Conservation (phyloP, 2,888 invertebrate species). For the Homarus gammarus region DNA sequence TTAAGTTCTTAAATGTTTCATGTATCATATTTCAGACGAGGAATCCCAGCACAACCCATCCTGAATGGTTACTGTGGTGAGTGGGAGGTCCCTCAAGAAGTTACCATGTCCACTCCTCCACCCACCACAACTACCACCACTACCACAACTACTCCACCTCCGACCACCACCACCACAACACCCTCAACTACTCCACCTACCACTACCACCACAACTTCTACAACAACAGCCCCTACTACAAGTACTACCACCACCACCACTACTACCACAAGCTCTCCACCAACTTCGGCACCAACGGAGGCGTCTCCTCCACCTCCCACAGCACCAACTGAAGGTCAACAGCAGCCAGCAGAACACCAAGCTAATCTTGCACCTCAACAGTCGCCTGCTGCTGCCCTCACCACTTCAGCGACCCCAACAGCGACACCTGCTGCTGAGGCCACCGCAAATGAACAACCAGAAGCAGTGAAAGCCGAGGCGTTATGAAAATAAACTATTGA, state of each 20-base stretch:
- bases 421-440: constrained; percentile 27
- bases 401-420: constrained; percentile 22
- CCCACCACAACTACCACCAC: constrained; percentile 52
- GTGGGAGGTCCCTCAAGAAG: constrained; percentile 61
- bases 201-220: constrained; percentile 30
- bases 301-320: constrained; percentile 10
- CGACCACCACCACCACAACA: constrained; percentile 36
- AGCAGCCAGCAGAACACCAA: constrained; percentile 19
- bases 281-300: constrained; percentile 30
- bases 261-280: constrained; percentile 28
- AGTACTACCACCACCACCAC: constrained; percentile 28
- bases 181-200: constrained; percentile 20
- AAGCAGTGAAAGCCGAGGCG: constrained; percentile 4
- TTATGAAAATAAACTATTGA: not conserved
- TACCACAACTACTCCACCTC: constrained; percentile 35
- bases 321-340: constrained; percentile 11
- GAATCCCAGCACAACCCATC: constrained; percentile 65
- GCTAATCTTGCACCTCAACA: not conserved
- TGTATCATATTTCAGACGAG: constrained; percentile 46
- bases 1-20: not conserved
- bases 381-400: not conserved
- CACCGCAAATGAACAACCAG: constrained; percentile 6
- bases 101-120: constrained; percentile 53
- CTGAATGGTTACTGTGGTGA: constrained; percentile 67
- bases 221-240: constrained; percentile 25